Evolutionary conservation across 2,113 vertebrate genomes (phyloP).

Genomic region (Odontophorus gujanensis): DNA sequence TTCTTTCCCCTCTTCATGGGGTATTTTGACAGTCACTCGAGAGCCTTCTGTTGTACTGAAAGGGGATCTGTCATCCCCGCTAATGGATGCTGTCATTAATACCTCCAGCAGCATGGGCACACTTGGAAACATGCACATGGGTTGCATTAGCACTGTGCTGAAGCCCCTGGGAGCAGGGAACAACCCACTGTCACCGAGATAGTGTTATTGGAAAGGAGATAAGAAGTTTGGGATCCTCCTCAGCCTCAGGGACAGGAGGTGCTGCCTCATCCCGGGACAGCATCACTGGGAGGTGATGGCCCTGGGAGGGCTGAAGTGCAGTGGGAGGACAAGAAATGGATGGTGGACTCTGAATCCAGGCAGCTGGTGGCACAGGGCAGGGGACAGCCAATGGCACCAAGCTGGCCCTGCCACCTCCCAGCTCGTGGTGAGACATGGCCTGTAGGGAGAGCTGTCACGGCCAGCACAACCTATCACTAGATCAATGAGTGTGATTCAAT

Average conservation of each 20-base stretch:
- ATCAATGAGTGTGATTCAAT: background rate
- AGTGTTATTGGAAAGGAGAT: background rate
- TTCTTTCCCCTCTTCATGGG: background rate
- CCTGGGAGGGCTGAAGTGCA: background rate
- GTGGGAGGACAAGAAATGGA: background rate
- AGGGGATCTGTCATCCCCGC: constrained; percentile 34
- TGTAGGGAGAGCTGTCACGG: background rate
- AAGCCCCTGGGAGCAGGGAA: background rate
- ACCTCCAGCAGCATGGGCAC: background rate
- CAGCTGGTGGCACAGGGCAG: too few species aligned
- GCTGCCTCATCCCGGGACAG: background rate
- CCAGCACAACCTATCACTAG: background rate
- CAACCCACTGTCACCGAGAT: background rate
- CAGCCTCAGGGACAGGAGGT: background rate
- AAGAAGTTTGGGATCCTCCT: background rate
- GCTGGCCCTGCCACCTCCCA: background rate
- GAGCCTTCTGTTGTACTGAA: constrained; percentile 44
- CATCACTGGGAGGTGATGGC: background rate
- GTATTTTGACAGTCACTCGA: constrained; percentile 13
- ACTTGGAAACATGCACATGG: background rate
- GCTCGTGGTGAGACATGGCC: background rate
- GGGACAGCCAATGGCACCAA: background rate
- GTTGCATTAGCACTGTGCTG: background rate
- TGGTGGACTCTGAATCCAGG: background rate
- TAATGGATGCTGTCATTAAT: constrained; percentile 54